Conservation (phyloP, 2,797 vertebrate genomes). For the Salmo trutta region DNA sequence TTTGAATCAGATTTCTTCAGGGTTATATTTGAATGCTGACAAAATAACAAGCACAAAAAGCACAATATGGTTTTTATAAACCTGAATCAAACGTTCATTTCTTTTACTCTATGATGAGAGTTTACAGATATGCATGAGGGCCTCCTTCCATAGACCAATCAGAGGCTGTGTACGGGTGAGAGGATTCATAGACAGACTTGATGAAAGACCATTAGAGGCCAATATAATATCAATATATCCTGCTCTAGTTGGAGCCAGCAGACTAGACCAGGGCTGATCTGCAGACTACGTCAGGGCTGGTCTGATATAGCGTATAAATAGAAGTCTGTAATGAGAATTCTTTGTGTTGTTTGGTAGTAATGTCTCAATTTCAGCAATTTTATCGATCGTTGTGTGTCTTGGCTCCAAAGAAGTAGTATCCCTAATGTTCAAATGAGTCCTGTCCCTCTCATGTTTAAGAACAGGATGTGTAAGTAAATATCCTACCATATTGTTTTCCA, state of each 20-base stretch:
- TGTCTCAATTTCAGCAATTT: neutral
- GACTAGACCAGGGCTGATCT: no score
- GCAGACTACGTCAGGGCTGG: no score
- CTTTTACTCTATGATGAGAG: neutral
- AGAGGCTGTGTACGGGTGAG: neutral
- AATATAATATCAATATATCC: no score
- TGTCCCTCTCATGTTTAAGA: no score
- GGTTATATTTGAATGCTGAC: neutral
- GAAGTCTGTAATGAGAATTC: neutral
- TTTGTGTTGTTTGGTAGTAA: no score
- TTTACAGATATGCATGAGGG: constrained; percentile 7
- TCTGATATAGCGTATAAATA: neutral
- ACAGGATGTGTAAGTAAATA: neutral
- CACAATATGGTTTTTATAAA: neutral
- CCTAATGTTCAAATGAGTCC: neutral
- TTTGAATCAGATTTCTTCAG: neutral
- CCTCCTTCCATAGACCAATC: neutral
- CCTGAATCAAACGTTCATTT: neutral
- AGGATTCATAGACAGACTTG: no score
- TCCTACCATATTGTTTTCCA: neutral
- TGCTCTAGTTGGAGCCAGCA: no score
- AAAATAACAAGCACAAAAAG: neutral
- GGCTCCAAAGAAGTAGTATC: neutral
- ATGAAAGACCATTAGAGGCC: no score
- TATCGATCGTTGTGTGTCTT: neutral